Evolutionary conservation across 1,140 invertebrate species (phyloP).

Genomic region (Pollicipes pollicipes): DNA sequence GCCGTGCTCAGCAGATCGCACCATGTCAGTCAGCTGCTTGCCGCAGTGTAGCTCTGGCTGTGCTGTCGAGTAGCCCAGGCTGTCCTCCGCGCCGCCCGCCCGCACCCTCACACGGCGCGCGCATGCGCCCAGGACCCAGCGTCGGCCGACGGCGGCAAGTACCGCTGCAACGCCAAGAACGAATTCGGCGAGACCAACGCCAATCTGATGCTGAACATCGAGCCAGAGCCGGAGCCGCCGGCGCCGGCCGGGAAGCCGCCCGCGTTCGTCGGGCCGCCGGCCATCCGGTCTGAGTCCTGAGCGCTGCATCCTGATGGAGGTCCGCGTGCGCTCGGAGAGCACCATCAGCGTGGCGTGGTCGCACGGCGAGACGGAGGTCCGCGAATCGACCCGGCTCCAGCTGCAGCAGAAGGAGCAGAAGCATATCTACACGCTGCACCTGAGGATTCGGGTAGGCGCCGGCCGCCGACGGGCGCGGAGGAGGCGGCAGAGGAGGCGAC

Average conservation of each 20-base stretch:
- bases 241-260: slow-evolving; percentile 57
- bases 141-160: slow-evolving; percentile 85
- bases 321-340: slow-evolving; percentile 41
- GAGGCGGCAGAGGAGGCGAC: too few relatives aligned
- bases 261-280: slow-evolving; percentile 93
- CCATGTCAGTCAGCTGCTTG: too few relatives aligned
- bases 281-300: slow-evolving; percentile 84
- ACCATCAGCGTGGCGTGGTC: neutral
- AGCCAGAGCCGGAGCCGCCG: slow-evolving; percentile 75
- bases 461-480: neutral
- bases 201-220: slow-evolving; percentile 94
- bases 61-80: neutral
- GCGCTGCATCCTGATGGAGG: slow-evolving; percentile 94
- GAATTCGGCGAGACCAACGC: slow-evolving; percentile 95
- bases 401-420: slow-evolving; percentile 40
- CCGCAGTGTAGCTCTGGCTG: too few relatives aligned
- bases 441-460: slow-evolving; percentile 53
- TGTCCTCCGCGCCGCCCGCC: neutral
- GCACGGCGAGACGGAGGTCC: neutral
- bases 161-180: slow-evolving; percentile 91
- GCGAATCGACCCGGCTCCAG: neutral
- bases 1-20: too few relatives aligned
- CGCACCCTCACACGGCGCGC: slow-evolving; percentile 14
- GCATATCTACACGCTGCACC: slow-evolving; percentile 70
- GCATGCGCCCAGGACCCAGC: slow-evolving; percentile 83